These are phyloP conservation scores for Dicerorhinus sumatrensis DNA, from an alignment of 2,113 vertebrate genomes.

Conservation along the genomic window DNA sequence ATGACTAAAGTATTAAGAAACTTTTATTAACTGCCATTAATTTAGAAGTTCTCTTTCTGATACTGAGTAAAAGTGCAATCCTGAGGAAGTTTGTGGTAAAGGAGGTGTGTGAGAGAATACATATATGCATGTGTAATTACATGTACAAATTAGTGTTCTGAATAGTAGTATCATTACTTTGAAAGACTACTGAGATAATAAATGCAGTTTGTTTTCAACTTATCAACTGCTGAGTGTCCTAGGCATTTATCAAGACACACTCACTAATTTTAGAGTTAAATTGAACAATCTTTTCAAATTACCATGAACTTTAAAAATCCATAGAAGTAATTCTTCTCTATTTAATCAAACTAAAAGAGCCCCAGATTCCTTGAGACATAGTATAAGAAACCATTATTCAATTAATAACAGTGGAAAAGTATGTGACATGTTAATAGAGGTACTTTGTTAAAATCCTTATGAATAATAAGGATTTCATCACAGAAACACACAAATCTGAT, in stretches of 20 bases:
- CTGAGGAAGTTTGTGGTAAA: constrained; percentile 76
- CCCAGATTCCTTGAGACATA: not conserved
- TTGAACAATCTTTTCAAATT: constrained; percentile 63
- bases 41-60: constrained; percentile 70
- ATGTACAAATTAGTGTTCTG: constrained; percentile 70
- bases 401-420: not conserved
- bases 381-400: not conserved
- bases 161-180: constrained; percentile 70
- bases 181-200: constrained; percentile 57
- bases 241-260: not conserved
- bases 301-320: constrained; percentile 62
- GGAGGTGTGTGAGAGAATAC: constrained; percentile 33
- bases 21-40: constrained; percentile 82
- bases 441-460: constrained; percentile 9
- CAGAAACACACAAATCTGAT: not conserved
- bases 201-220: constrained; percentile 58
- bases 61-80: constrained; percentile 79
- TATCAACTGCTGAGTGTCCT: not conserved
- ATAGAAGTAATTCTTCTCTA: constrained; percentile 12
- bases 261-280: constrained; percentile 58
- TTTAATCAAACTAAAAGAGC: constrained; percentile 36
- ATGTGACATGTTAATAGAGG: not conserved
- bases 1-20: constrained; percentile 74
- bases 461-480: not conserved
- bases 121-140: constrained; percentile 72